A percentile compares a stretch with the other conserved stretches of the same genome.
Conservation (phyloP, 2,888 invertebrate genomes). For the Gandaritis pyraliata region DNA sequence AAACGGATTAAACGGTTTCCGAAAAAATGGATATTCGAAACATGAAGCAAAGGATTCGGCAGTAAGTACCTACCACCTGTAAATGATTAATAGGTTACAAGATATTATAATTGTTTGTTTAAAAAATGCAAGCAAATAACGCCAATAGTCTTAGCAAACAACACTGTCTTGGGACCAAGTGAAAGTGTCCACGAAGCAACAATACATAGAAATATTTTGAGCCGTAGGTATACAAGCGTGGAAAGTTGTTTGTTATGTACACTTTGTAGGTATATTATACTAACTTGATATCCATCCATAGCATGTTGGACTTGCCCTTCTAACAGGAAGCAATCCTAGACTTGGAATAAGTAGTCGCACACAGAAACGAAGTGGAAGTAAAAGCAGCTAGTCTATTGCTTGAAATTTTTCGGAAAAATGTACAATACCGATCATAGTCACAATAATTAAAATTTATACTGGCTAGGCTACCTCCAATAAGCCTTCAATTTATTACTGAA, state of each 20-base stretch:
- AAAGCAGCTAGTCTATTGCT: conserved; percentile 27
- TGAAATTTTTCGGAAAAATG: conserved; percentile 14
- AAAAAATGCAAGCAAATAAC: conserved; percentile 22
- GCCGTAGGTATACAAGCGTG: conserved; percentile 21
- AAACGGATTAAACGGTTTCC: conserved; percentile 66
- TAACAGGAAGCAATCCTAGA: conserved; percentile 23
- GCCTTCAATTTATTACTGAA: no score
- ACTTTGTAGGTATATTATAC: neutral
- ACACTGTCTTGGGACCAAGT: conserved; percentile 40
- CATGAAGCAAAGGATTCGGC: conserved; percentile 56
- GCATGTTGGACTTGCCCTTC: neutral
- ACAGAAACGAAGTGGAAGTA: conserved; percentile 36
- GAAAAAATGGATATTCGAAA: conserved; percentile 73
- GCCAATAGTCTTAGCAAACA: conserved; percentile 39
- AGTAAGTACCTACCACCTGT: conserved; percentile 55
- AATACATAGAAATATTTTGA: conserved; percentile 34
- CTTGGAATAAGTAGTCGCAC: conserved; percentile 10
- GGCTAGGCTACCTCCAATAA: no score
- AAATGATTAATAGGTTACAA: neutral
- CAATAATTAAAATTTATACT: neutral
- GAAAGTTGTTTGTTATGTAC: conserved; percentile 34
- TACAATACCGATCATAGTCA: conserved; percentile 5
- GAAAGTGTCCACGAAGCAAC: conserved; percentile 46
- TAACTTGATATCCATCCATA: neutral
- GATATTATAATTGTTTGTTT: no score